Base-by-base conservation (phyloP, 2,797 vertebrate species). In the Sarcophilus harrisii region DNA sequence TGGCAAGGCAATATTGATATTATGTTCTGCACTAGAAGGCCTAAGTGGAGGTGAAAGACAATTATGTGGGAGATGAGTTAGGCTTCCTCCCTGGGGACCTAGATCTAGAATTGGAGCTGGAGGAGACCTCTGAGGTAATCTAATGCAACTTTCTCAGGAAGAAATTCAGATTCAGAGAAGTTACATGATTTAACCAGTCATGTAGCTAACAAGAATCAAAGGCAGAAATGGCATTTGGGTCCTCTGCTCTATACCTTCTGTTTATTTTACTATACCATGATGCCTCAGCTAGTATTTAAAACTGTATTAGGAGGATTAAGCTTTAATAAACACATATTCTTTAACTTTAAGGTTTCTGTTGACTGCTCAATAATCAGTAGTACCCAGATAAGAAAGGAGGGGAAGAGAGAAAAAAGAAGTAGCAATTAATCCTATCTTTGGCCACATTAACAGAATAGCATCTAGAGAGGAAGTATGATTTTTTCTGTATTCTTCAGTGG, bases 81-180 rank as follows among this genome's bases (percentile, higher is more conserved):
- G 66, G n/a, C 8, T 73, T 38, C 66, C 18, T 73, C 66, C 21
- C 8, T 38, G n/a, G 18, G n/a, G 8, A 73, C 18, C n/a, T 21
- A 24, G 32, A 73, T 73, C 18, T 38, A 73, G 66, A 73, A 73
- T 0, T 38, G 5, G 1, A 73, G n/a, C n/a, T 24, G n/a, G 18
- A 73, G 38, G 16, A n/a, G n/a, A 38, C n/a, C 66, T 73, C n/a
- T 73, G 66, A 38, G n/a, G 18, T 73, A n/a, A 38, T 73, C 66
- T 27, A 18, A 32, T 58, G 49, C 59, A 13, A 52, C 49, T 57
- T 58, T 55, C 45, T 60, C 0, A 90, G 90, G 89, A n/a, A 57
- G 66, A 93, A 92, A 73, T 32, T 13, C 91, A 87, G 57, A 92
- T 81, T 93, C 55, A 32, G 59, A 93, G 91, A 90, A 16, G 81